Conservation (phyloP, 2,113 vertebrate species). For the Scomber japonicus region DNA sequence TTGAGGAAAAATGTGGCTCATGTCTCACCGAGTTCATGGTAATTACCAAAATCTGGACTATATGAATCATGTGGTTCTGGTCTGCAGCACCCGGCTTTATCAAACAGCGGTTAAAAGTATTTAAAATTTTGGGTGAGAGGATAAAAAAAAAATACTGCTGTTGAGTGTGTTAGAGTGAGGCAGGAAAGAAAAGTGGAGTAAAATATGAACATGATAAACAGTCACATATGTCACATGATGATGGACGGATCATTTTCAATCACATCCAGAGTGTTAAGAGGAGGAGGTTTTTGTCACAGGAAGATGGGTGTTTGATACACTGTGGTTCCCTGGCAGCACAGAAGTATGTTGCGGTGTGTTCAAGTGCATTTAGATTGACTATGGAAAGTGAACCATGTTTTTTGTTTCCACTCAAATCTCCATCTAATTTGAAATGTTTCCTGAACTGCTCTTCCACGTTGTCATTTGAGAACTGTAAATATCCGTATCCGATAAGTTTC, state of each 20-base stretch:
- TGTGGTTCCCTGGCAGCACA: conserved; percentile 68
- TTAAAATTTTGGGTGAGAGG: background rate
- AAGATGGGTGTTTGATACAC: conserved; percentile 11
- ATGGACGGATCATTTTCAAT: background rate
- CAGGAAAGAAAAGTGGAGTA: background rate
- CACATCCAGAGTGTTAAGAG: too few species aligned
- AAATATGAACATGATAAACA: too few species aligned
- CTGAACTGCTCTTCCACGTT: background rate
- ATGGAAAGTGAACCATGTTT: conserved; percentile 18
- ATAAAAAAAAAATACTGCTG: too few species aligned
- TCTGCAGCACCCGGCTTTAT: too few species aligned
- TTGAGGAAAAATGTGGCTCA: too few species aligned
- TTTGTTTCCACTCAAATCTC: conserved; percentile 30
- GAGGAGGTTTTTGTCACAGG: conserved; percentile 13
- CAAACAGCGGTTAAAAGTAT: background rate
- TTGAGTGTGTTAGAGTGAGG: background rate
- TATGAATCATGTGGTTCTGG: too few species aligned
- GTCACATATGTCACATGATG: background rate
- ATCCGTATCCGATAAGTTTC: too few species aligned
- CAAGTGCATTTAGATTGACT: background rate
- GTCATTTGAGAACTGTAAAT: too few species aligned
- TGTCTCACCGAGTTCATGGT: too few species aligned
- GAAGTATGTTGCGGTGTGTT: conserved; percentile 53
- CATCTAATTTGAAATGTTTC: conserved; percentile 26
- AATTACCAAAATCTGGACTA: too few species aligned